Base-by-base conservation (phyloP, 2,113 vertebrate species). In the Prionailurus viverrinus region DNA sequence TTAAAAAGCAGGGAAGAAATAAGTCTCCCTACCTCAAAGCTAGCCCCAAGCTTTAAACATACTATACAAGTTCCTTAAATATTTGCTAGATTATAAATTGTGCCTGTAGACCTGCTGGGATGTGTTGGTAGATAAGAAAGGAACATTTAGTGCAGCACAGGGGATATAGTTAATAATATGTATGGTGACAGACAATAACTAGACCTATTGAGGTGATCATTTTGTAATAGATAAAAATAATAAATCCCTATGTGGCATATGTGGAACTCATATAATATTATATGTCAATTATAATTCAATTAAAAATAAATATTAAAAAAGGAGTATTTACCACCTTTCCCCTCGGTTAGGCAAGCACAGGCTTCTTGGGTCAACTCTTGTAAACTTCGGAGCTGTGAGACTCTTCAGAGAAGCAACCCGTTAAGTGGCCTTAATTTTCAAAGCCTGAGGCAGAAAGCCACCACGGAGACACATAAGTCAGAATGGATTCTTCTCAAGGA, bases 391-490 rank as follows among this genome's bases (percentile, higher is more conserved):
- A 18, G 53, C 81, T 84, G 10, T 58, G 76, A 53, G 53, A 2
- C 39, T 78, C 45, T 91, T 95, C 58, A n/a, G 69, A 80, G 95
- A 74, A 81, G 78, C 41, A 81, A 63, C n/a, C 55, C 66, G 51
- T 12, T 7, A 74, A 86, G 74, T 39, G 31, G n/a, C 55, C 81
- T 93, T 39, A 27, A 19, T 69, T 65, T 48, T 79, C 41, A 41
- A 45, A 91, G 73, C n/a, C 78, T 1, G 13, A 53, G 53, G 66
- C 63, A 55, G 61, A 68, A 61, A 79, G 82, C 48, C n/a, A 39
- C 39, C 41, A 29, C 19, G 11, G 41, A 79, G 53, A 85, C 23
- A 25, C 23, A 10, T 3, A 82, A 15, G 8, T 90, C 58, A 82
- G 55, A 93, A 83, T 55, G 33, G 69, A 69, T 41, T 88, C 41